These are phyloP conservation scores for Neodiprion lecontei DNA, from an alignment of 1,140 invertebrate species.

Conservation along the genomic window DNA sequence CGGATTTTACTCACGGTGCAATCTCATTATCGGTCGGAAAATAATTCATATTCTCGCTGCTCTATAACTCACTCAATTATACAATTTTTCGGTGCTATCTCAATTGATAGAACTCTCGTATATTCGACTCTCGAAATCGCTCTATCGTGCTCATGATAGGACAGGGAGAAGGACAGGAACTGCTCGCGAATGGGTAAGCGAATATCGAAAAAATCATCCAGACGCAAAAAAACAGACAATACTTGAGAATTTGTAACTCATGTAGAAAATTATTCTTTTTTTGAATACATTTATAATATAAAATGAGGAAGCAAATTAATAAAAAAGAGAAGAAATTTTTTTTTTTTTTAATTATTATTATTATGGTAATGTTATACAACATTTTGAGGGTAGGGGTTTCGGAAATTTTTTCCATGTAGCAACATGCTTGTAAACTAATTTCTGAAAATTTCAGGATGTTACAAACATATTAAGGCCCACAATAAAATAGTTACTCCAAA, in stretches of 20 bases:
- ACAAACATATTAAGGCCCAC: no score
- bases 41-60: background rate
- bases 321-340: background rate
- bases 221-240: no score
- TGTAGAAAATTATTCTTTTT: constrained; percentile 1
- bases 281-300: background rate
- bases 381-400: no score
- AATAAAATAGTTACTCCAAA: no score
- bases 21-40: no score
- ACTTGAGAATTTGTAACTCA: background rate
- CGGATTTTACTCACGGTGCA: no score
- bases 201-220: no score
- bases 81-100: constrained; percentile 3
- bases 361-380: background rate
- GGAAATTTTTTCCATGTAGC: no score
- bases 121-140: constrained; percentile 1
- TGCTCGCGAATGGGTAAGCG: background rate
- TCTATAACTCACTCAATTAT: constrained; percentile 5
- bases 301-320: background rate
- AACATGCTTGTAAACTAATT: no score
- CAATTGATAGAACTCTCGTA: constrained; percentile 9
- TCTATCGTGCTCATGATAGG: background rate
- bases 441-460: no score
- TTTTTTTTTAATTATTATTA: background rate
- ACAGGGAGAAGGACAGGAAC: constrained; percentile 8